Conservation (phyloP, 2,113 vertebrate species). For the Dasyurus viverrinus region DNA sequence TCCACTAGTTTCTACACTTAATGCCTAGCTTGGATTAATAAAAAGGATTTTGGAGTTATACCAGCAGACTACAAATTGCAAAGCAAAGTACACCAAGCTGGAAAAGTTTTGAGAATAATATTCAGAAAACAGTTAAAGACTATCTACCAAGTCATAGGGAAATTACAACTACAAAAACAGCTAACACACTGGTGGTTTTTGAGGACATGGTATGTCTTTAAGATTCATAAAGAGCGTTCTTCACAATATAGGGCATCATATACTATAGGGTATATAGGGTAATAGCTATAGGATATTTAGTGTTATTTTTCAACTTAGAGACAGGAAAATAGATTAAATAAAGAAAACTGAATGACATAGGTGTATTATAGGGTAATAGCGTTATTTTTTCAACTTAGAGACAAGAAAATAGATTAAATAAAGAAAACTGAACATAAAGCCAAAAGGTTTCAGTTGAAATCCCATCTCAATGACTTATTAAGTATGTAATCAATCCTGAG, state of each 20-base stretch:
- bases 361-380: not conserved
- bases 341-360: too few relatives aligned
- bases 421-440: too few relatives aligned
- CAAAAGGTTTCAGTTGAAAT: not conserved
- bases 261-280: too few relatives aligned
- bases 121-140: not conserved
- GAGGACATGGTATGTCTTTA: not conserved
- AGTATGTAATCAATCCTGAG: not conserved
- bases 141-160: not conserved
- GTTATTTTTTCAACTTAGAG: too few relatives aligned
- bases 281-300: too few relatives aligned
- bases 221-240: not conserved
- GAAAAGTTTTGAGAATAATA: not conserved
- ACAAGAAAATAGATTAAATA: not conserved
- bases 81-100: not conserved
- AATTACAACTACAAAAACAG: not conserved
- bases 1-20: not conserved
- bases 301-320: too few relatives aligned
- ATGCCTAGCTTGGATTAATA: accelerated
- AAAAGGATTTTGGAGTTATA: not conserved
- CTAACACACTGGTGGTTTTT: not conserved
- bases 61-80: not conserved
- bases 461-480: not conserved
- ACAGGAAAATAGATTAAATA: too few relatives aligned
- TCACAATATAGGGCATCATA: too few relatives aligned